Percentiles rank a stretch among this genome's conserved stretches.
Conservation (phyloP, 1,140 invertebrate genomes). For the Caenorhabditis inopinata region DNA sequence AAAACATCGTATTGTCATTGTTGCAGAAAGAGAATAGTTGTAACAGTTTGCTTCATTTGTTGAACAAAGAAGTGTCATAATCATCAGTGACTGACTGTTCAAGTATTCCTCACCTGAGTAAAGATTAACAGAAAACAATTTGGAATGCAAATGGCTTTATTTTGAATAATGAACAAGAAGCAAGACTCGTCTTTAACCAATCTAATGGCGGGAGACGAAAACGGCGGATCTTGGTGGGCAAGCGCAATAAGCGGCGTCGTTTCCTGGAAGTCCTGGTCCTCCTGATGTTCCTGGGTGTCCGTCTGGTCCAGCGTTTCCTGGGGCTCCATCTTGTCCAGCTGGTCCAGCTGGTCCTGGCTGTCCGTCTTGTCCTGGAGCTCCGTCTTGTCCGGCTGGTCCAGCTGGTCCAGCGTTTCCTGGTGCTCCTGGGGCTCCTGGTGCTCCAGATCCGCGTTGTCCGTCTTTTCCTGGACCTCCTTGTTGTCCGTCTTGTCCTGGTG, state of each 20-base stretch:
- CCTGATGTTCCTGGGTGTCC: slow-evolving; percentile 30
- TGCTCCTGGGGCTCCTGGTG: slow-evolving; percentile 36
- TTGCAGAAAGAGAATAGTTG: no score
- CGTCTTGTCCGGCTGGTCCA: slow-evolving; percentile 29
- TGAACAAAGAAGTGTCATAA: no score
- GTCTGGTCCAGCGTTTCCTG: slow-evolving; percentile 9
- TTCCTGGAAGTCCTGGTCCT: slow-evolving; percentile 22
- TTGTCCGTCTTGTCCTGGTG: slow-evolving; percentile 38
- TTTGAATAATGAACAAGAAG: no score
- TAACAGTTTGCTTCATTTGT: no score
- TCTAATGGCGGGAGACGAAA: slow-evolving; percentile 11
- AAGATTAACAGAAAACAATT: no score
- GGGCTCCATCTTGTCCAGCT: slow-evolving; percentile 26
- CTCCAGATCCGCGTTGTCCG: slow-evolving; percentile 41
- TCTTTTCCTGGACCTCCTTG: slow-evolving; percentile 36
- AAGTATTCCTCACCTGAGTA: no score
- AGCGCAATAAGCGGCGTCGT: slow-evolving; percentile 21
- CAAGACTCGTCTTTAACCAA: no score
- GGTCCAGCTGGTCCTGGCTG: slow-evolving; percentile 25
- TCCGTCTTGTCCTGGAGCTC: slow-evolving; percentile 12
- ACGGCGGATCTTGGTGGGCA: slow-evolving; percentile 23
- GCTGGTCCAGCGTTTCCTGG: slow-evolving; percentile 41
- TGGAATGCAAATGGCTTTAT: no score
- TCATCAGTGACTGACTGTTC: no score
- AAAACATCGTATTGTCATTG: no score